A percentile compares a stretch with the other conserved stretches of the same genome.
Evolutionary conservation across 2,797 vertebrate species (phyloP).

Genomic region (Chanos chanos): DNA sequence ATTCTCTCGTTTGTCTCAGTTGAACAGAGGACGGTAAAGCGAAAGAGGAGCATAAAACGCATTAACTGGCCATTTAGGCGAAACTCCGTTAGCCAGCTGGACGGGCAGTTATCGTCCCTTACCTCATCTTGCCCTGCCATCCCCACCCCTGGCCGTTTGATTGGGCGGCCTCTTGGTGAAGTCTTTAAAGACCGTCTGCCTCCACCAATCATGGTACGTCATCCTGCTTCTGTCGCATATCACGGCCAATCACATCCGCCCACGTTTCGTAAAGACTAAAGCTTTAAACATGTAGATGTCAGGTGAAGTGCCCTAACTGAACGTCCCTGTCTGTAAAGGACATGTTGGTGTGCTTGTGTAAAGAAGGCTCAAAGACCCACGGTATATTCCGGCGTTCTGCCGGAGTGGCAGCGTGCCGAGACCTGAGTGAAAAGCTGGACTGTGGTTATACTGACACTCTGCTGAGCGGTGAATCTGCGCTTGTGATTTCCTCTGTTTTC

Average conservation of each 20-base stretch:
- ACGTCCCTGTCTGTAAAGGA: slow-evolving; percentile 69
- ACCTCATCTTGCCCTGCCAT: slow-evolving; percentile 59
- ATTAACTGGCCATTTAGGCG: slow-evolving; percentile 91
- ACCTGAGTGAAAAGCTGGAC: slow-evolving; percentile 85
- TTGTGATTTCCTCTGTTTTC: slow-evolving; percentile 88
- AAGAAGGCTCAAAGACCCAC: slow-evolving; percentile 85
- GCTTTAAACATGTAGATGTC: too few species aligned
- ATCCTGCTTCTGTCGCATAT: too few species aligned
- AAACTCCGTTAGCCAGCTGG: slow-evolving; percentile 76
- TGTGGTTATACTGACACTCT: slow-evolving; percentile 75
- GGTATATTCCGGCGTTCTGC: slow-evolving; percentile 91
- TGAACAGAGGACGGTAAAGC: slow-evolving; percentile 67
- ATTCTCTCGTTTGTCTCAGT: neutral
- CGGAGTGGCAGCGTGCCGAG: slow-evolving; percentile 85
- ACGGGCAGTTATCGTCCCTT: slow-evolving; percentile 47
- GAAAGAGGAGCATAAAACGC: slow-evolving; percentile 83
- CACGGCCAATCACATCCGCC: too few species aligned
- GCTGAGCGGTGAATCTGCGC: slow-evolving; percentile 81
- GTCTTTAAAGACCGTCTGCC: slow-evolving; percentile 83
- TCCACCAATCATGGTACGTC: slow-evolving; percentile 85
- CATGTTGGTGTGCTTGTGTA: slow-evolving; percentile 85
- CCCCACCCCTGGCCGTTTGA: slow-evolving; percentile 74
- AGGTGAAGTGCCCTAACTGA: too few species aligned
- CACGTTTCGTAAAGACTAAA: neutral
- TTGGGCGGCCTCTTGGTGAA: slow-evolving; percentile 74